Base-by-base conservation (phyloP, 2,113 vertebrate species). In the Callorhinus ursinus region DNA sequence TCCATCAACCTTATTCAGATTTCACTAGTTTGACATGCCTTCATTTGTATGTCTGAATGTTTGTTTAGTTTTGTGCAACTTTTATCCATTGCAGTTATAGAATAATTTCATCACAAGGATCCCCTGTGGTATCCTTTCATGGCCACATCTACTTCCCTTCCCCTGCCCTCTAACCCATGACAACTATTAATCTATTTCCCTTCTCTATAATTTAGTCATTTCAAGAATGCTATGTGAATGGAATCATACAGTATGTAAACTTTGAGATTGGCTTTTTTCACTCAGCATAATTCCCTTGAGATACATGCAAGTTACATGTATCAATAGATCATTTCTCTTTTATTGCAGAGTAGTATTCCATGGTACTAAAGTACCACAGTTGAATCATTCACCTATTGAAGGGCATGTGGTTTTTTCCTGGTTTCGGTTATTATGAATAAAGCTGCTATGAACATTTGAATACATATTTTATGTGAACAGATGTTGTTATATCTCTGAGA, bases 101-200 rank as follows among this genome's bases (percentile, higher is more conserved):
- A 85, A 11, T 11, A n/a, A 16, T 76, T 85, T 90, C 57, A 16
- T 42, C 14, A 11, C 28, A 59, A 87, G 28, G 22, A 21, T 51
- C 1, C 49, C 1, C 14, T 3, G 16, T 2, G 7, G 12, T 7
- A 2, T 10, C 9, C 14, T 51, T 81, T 4, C 15, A 51, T 18
- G 63, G 88, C 11, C n/a, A 39, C 12, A 51, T 51, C 19, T 26
- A 39, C 55, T 55, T 22, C 16, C 4, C 7, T 24, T 31, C 15
- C 21, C n/a, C 4, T 5, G 6, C 14, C 4, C 19, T 87, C 39
- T 24, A 55, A 46, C 21, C 19, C 33, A 16, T 28, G 14, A 4
- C 63, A 90, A 74, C 15, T 0, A 5, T 28, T 26, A 59, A 39
- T 81, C 39, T 59, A 18, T 22, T 89, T 26, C 55, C 26, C 13